Conservation (phyloP, 1,140 invertebrate species). For the Cyphomyrmex costatus region DNA sequence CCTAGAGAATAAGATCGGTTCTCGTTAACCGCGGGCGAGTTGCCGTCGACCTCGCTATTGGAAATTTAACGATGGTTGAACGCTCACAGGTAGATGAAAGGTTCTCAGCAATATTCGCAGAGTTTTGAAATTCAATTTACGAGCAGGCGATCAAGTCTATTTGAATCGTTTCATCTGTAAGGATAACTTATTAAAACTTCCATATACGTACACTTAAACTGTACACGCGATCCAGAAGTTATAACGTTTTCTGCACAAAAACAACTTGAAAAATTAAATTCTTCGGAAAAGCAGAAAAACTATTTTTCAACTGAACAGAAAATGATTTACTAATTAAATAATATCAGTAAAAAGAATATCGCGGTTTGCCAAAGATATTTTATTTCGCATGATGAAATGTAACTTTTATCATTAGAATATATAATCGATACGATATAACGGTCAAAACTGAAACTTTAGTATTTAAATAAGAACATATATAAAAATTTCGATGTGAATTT, state of each 20-base stretch:
- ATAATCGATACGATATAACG: too few species aligned
- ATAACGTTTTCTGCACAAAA: not conserved
- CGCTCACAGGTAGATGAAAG: slow-evolving; percentile 17
- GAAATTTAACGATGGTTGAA: slow-evolving; percentile 26
- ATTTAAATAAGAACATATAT: too few species aligned
- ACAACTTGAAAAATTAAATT: too few species aligned
- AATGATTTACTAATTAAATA: too few species aligned
- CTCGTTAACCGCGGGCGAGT: slow-evolving; percentile 48
- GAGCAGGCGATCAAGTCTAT: not conserved
- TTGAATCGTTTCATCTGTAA: slow-evolving; percentile 2
- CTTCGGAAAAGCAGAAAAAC: too few species aligned
- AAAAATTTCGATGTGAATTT: too few species aligned
- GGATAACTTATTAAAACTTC: slow-evolving; percentile 27
- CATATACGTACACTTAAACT: not conserved
- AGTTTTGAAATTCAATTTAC: slow-evolving; percentile 36
- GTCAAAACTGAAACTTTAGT: too few species aligned
- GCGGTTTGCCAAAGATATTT: not conserved
- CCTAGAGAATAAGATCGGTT: slow-evolving; percentile 41
- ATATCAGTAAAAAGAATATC: not conserved
- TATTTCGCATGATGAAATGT: not conserved
- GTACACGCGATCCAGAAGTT: not conserved
- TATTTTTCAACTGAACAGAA: too few species aligned
- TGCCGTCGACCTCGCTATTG: slow-evolving; percentile 42
- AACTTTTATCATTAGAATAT: not conserved
- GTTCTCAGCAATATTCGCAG: not conserved